Conservation (phyloP, 1,140 invertebrate genomes). For the Phymastichus coffea region DNA sequence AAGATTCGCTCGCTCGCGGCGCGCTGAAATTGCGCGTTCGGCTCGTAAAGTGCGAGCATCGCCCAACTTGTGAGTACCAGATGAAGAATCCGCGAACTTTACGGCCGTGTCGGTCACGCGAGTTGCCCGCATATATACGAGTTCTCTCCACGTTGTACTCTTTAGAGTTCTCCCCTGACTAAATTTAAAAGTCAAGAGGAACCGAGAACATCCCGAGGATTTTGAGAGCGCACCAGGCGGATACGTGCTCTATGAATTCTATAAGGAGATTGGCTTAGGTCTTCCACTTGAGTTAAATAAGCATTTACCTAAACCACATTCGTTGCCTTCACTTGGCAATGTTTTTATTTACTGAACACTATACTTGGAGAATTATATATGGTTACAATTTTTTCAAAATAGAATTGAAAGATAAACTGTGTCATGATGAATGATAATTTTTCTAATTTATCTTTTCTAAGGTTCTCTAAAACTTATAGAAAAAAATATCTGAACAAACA, state of each 20-base stretch:
- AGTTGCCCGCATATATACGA: neutral
- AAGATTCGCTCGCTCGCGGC: neutral
- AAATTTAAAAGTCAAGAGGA: conserved; percentile 30
- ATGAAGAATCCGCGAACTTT: conserved; percentile 49
- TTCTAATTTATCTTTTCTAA: no score
- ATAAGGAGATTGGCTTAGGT: no score
- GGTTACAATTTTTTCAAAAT: no score
- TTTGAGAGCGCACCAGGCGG: no score
- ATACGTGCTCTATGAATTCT: no score
- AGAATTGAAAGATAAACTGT: no score
- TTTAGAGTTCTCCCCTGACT: conserved; percentile 21
- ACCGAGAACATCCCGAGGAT: no score
- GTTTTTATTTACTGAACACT: neutral
- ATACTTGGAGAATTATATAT: no score
- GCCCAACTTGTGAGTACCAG: conserved; percentile 28
- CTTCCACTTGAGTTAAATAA: no score
- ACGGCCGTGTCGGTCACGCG: conserved; percentile 45
- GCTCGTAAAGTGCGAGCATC: neutral
- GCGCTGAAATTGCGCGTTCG: neutral
- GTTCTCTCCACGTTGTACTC: neutral
- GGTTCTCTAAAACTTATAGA: no score
- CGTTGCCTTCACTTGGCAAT: neutral
- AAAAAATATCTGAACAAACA: no score
- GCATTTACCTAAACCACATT: neutral
- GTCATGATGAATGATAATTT: no score